These are phyloP conservation scores for Alcis repandata DNA, from an alignment of 2,888 invertebrate genomes.

Conservation along the genomic window DNA sequence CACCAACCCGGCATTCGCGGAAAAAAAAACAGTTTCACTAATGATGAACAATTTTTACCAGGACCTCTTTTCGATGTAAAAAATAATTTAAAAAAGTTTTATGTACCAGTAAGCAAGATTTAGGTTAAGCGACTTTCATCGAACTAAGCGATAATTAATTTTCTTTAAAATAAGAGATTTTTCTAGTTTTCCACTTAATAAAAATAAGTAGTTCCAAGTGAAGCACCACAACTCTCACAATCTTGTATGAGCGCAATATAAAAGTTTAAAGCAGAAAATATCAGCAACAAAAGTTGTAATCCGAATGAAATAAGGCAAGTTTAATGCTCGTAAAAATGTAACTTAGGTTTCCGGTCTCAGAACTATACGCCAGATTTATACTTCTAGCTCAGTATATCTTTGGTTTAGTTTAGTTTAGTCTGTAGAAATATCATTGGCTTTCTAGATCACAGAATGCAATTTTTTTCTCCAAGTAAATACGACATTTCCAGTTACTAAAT, in stretches of 20 bases:
- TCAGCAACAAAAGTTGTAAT: conserved; percentile 38
- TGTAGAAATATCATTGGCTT: too few species aligned
- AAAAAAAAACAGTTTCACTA: too few species aligned
- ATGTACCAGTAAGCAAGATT: too few species aligned
- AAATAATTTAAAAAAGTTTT: too few species aligned
- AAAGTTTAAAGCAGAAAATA: conserved; percentile 40
- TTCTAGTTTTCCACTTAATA: background rate
- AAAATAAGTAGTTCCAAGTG: conserved; percentile 15
- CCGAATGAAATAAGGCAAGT: conserved; percentile 38
- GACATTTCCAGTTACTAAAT: too few species aligned
- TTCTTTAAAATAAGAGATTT: background rate
- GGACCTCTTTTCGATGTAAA: too few species aligned
- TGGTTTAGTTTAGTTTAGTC: conserved; percentile 1
- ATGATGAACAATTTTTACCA: too few species aligned
- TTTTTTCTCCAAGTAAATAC: too few species aligned
- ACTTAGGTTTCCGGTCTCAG: conserved; percentile 51
- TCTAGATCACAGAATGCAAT: too few species aligned
- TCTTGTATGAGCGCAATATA: conserved; percentile 32
- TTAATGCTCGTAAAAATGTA: conserved; percentile 57
- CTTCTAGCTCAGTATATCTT: conserved; percentile 45
- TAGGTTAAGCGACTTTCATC: too few species aligned
- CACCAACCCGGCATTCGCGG: too few species aligned
- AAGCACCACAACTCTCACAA: conserved; percentile 16
- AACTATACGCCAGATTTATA: conserved; percentile 58
- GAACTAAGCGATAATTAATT: too few species aligned